These are phyloP conservation scores for Drosophila percnosoma DNA, from an alignment of 2,888 invertebrate species.

Conservation along the genomic window DNA sequence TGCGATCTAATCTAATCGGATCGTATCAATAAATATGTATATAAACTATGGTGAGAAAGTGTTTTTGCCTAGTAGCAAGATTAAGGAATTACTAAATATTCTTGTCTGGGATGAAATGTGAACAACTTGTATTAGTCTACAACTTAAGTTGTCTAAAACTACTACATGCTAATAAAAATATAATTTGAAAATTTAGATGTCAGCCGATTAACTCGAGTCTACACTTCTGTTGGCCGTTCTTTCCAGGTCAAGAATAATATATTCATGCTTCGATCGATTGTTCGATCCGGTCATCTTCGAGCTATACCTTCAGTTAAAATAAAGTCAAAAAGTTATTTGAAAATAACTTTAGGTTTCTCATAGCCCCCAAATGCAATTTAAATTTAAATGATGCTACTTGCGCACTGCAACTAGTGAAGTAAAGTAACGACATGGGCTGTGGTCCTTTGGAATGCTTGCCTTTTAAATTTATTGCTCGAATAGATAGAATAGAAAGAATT, in stretches of 20 bases:
- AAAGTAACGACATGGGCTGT: not conserved
- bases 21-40: not conserved
- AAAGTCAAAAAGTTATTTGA: not conserved
- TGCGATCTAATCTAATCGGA: constrained; percentile 40
- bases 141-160: not conserved
- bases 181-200: not conserved
- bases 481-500: constrained; percentile 58
- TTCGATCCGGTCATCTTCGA: not conserved
- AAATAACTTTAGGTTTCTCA: not conserved
- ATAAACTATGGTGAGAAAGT: not conserved
- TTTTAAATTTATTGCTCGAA: constrained; percentile 33
- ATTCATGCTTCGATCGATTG: not conserved
- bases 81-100: not conserved
- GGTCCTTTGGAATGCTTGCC: constrained; percentile 3
- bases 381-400: constrained; percentile 14
- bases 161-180: not conserved
- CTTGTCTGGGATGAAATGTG: not conserved
- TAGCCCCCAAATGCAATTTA: not conserved
- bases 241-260: not conserved
- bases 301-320: not conserved
- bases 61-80: not conserved
- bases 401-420: not conserved
- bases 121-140: not conserved
- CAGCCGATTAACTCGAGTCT: not conserved
- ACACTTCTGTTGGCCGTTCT: not conserved